These are phyloP conservation scores for Diploscapter pachys DNA, from an alignment of 1,140 invertebrate genomes.

Conservation along the genomic window DNA sequence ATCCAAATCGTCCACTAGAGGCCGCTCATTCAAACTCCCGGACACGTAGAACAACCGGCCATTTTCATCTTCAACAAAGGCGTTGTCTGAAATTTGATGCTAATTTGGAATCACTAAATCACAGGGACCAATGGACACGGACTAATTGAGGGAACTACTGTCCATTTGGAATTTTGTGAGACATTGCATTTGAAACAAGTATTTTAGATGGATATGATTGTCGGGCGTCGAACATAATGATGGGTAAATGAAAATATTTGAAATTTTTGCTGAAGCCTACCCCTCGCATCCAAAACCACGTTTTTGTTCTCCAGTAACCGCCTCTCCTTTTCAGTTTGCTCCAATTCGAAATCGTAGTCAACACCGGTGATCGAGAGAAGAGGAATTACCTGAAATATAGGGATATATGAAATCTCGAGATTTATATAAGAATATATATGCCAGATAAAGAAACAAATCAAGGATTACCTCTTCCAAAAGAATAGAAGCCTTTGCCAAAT, in stretches of 20 bases:
- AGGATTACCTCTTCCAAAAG: constrained; percentile 57
- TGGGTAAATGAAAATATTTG: too few species aligned
- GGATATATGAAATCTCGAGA: too few species aligned
- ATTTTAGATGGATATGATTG: too few species aligned
- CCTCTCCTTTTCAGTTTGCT: constrained; percentile 45
- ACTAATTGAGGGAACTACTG: background rate
- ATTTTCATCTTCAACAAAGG: constrained; percentile 55
- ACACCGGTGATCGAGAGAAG: constrained; percentile 57
- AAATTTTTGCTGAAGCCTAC: constrained; percentile 26
- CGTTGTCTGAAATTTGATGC: constrained; percentile 46
- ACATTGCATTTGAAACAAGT: too few species aligned
- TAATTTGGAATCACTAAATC: too few species aligned
- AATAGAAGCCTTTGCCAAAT: constrained; percentile 57
- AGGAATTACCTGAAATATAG: constrained; percentile 44
- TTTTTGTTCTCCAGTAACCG: constrained; percentile 44
- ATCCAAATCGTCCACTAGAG: constrained; percentile 50
- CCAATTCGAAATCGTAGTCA: constrained; percentile 53
- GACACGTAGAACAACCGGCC: constrained; percentile 51
- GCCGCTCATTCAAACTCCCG: constrained; percentile 47
- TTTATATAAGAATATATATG: too few species aligned
- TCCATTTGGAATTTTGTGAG: background rate
- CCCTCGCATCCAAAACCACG: constrained; percentile 52
- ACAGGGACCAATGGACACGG: too few species aligned
- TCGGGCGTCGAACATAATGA: too few species aligned
- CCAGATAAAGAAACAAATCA: too few species aligned